phyloP scores from a whole-genome alignment of 2,113 vertebrate genomes.

The Nothobranchius furzeri region DNA sequence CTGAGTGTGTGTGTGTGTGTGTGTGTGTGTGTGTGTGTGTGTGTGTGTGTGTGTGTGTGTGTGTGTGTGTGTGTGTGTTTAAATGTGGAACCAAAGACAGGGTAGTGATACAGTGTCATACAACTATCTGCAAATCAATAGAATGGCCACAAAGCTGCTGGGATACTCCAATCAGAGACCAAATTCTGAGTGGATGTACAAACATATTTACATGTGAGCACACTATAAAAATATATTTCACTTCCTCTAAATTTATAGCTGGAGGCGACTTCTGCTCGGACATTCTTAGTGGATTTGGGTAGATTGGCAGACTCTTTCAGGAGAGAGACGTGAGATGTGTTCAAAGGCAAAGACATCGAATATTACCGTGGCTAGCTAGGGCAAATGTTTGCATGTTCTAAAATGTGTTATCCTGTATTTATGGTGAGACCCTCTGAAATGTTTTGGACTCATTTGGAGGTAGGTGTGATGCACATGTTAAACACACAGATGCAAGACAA shows the following conservation, averaged over 20 bases:
- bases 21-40: too few relatives aligned
- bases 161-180: conserved; percentile 41
- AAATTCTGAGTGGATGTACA: background rate
- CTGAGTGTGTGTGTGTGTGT: conserved; percentile 12
- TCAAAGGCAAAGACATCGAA: conserved; percentile 25
- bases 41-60: conserved; percentile 5
- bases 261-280: conserved; percentile 13
- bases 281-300: conserved; percentile 4
- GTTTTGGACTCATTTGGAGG: conserved; percentile 39
- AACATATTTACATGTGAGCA: conserved; percentile 4
- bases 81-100: conserved; percentile 37
- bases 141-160: conserved; percentile 52
- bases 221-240: background rate
- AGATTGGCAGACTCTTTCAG: conserved; percentile 19
- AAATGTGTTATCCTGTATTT: conserved; percentile 3
- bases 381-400: background rate
- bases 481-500: conserved; percentile 75
- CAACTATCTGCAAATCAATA: conserved; percentile 63
- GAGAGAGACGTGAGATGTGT: conserved; percentile 32
- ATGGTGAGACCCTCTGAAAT: conserved; percentile 16
- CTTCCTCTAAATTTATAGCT: conserved; percentile 1
- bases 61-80: background rate
- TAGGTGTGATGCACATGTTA: conserved; percentile 52
- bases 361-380: background rate
- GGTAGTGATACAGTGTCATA: conserved; percentile 40